Evolutionary conservation across 2,113 vertebrate genomes (phyloP).

Genomic region (Brienomyrus brachyistius): DNA sequence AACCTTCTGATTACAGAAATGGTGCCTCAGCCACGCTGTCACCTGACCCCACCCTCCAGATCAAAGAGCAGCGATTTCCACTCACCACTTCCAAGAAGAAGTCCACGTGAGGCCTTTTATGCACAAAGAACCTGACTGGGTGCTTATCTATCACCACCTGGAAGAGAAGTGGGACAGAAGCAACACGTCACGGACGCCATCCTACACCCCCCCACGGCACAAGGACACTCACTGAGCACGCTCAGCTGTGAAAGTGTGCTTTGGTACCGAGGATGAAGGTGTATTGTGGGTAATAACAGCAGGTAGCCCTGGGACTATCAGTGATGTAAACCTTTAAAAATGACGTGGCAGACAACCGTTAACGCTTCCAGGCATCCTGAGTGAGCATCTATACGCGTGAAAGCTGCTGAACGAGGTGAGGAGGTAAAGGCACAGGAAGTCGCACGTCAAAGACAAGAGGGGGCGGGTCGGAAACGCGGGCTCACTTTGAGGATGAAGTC

Average conservation of each 20-base stretch:
- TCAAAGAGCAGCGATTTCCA: slow-evolving; percentile 10
- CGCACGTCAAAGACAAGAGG: background rate
- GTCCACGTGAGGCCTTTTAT: slow-evolving; percentile 73
- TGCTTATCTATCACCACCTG: slow-evolving; percentile 76
- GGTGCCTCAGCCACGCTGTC: background rate
- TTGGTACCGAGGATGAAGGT: background rate
- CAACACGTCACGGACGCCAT: background rate
- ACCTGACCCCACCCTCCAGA: background rate
- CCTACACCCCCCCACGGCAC: background rate
- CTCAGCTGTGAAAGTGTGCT: background rate
- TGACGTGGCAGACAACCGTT: background rate
- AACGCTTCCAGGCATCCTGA: background rate
- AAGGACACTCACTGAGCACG: background rate
- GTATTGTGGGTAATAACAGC: no score
- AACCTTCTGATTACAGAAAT: background rate
- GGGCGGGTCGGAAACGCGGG: no score
- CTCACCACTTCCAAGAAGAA: slow-evolving; percentile 78
- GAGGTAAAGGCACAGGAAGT: background rate
- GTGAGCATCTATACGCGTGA: background rate
- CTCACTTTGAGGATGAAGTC: slow-evolving; percentile 71
- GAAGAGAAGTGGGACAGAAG: background rate
- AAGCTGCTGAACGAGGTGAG: background rate
- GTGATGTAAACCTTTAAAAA: background rate
- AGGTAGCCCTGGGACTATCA: no score
- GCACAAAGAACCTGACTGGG: slow-evolving; percentile 73